Base-by-base conservation (phyloP, 2,113 vertebrate species). In the Picathartes gymnocephalus region DNA sequence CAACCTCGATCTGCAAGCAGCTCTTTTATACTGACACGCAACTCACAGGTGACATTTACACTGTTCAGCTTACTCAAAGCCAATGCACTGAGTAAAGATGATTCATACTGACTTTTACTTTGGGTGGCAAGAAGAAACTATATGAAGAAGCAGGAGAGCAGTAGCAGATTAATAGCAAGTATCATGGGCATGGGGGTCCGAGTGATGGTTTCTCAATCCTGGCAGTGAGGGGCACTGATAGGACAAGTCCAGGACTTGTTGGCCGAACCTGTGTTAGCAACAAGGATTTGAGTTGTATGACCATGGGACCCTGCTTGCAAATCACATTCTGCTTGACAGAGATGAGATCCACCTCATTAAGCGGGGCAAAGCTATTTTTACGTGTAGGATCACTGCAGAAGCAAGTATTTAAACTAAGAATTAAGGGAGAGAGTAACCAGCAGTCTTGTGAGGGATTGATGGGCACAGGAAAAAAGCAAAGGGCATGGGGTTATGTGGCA, bases 331-430 rank as follows among this genome's bases (percentile, higher is more conserved):
- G 33, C 70, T 47, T 69, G 60, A 69, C 30, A 76, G 42, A 78
- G 33, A 45, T 54, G 30, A 78, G 48, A 60, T 88, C 27, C 17
- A 56, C 51, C 61, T 88, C 80, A 61, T 42, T 70, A 85, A 86
- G 79, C 50, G 74, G 65, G 65, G 47, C 37, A 91, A 86, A 91
- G 76, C 31, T 86, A n/a, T 42, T 94, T 92, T 81, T 85, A 60
- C 35, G 27, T 33, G 30, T 25, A 58, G 44, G 40, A 35, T 70
- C 61, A 42, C 57, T 39, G n/a, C 21, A 13, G 35, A 70, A 79
- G 23, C 31, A 61, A 28, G 60, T 72, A 27, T 71, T 92, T 61
- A 86, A 78, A 40, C 22, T 21, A 92, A 51, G 45, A 66, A 69
- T 27, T 40, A 58, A 48, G 7, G 1, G 37, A 82, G 65, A 19